Percentiles rank a stretch among this genome's conserved stretches.
Conservation (phyloP, 2,113 vertebrate species). For the Platichthys flesus region DNA sequence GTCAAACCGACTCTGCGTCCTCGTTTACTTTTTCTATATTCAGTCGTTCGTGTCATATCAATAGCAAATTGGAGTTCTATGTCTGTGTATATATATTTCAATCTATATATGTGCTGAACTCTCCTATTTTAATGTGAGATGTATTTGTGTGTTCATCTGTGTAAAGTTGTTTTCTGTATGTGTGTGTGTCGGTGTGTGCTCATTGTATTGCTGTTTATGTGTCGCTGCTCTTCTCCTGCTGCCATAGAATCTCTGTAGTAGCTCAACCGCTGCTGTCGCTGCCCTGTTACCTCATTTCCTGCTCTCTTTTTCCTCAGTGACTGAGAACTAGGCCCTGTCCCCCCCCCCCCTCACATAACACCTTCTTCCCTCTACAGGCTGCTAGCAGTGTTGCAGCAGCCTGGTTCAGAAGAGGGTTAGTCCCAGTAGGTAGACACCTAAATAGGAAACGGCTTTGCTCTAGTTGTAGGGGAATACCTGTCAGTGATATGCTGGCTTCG, state of each 20-base stretch:
- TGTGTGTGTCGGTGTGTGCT: slow-evolving; percentile 45
- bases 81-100: slow-evolving; percentile 63
- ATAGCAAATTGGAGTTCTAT: slow-evolving; percentile 63
- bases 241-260: slow-evolving; percentile 72
- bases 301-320: slow-evolving; percentile 68
- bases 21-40: slow-evolving; percentile 36
- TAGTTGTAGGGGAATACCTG: slow-evolving; percentile 22
- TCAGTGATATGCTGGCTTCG: slow-evolving; percentile 26
- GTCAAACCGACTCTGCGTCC: slow-evolving; percentile 26
- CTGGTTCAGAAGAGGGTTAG: slow-evolving; percentile 3
- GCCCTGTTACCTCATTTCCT: slow-evolving; percentile 76
- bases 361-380: slow-evolving; percentile 59
- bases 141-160: slow-evolving; percentile 41
- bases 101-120: slow-evolving; percentile 54
- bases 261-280: slow-evolving; percentile 59
- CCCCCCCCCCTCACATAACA: slow-evolving; percentile 27
- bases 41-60: slow-evolving; percentile 50
- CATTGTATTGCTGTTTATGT: slow-evolving; percentile 55
- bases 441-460: slow-evolving; percentile 33
- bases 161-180: slow-evolving; percentile 15
- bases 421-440: slow-evolving; percentile 27
- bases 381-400: slow-evolving; percentile 40
- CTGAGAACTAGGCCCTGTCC: slow-evolving; percentile 55
- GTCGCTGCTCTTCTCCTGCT: slow-evolving; percentile 71
- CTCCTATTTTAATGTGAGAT: not conserved